Base-by-base conservation (phyloP, 2,797 vertebrate species). In the Heliangelus exortis region DNA sequence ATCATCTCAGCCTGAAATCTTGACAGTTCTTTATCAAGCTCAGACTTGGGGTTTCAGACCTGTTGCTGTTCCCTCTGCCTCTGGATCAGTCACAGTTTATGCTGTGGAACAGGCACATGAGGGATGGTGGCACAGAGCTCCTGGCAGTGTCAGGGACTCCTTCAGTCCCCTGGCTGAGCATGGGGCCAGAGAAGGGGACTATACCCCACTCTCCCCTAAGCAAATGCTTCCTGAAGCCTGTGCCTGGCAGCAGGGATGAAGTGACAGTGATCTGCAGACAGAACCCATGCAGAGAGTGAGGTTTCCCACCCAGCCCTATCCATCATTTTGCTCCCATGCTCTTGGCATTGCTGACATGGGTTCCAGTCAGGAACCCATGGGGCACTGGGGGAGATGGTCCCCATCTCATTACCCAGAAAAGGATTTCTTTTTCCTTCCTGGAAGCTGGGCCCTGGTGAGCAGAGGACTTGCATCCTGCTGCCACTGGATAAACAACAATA, bases 1-100 rank as follows among this genome's bases (percentile, higher is more conserved):
- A 91, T 94, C 89, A 94, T 94, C 89, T 87, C 47, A 47, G 75
- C 29, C 74, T 33, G 47, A 77, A 78, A 94, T 95, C 95, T 94
- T 95, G 92, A 91, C 94, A 71, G 43, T 26, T 92, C 77, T 87
- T 77, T 67, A 28, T 76, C 84, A 63, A 78, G 78, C 74, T 53
- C 73, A 63, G 78, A 22, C 55, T 28, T 28, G 13, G 33, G 25
- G 91, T 77, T 67, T 67, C 68, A 84, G 78, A 25, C 53, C 71
- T 36, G 21, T 67, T 90, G 82, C 55, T 63, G 87, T 48, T 47
- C 73, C 75, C 3, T 7, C 65, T 7, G 34, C 84, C 3, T 21
- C 1, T 0, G 25, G 62, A 81, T 91, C 84, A 66, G 23, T 88
- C 91, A 72, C 94, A 82, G 94, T 84, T 96, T 83, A 88, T 18